Percentiles rank a stretch among this genome's conserved stretches.
These are phyloP conservation scores for Astropecten irregularis DNA, from an alignment of 53 echinoderm and acorn worm species.

Conservation along the genomic window DNA sequence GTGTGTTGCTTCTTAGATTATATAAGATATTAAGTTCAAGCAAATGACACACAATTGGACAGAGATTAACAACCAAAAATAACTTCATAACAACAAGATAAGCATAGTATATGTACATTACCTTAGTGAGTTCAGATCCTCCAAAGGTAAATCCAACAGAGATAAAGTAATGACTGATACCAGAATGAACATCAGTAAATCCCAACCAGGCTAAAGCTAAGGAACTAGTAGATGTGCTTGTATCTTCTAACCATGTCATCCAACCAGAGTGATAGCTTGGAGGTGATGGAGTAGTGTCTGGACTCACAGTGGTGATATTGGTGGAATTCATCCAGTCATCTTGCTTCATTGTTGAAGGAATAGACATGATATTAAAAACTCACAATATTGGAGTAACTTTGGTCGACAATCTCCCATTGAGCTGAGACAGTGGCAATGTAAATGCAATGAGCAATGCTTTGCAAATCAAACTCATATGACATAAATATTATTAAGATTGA, in stretches of 20 bases:
- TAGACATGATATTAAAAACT: too few species aligned
- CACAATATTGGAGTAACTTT: too few species aligned
- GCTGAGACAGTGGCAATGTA: too few species aligned
- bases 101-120: neutral
- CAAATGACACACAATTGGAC: neutral
- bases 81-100: neutral
- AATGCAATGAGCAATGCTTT: too few species aligned
- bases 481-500: too few species aligned
- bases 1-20: neutral
- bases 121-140: neutral
- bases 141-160: slow-evolving; percentile 24
- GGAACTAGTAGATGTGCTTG: neutral
- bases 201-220: slow-evolving; percentile 36
- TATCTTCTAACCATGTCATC: slow-evolving; percentile 11
- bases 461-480: too few species aligned
- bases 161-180: slow-evolving; percentile 10
- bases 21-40: neutral
- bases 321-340: too few species aligned
- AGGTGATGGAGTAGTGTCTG: neutral
- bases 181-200: too few species aligned
- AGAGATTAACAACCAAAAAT: neutral
- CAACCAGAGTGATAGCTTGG: neutral
- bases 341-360: too few species aligned
- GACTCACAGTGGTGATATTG: neutral
- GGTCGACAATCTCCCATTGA: too few species aligned